Conservation (phyloP, 2,113 vertebrate species). For the Polypterus senegalus region DNA sequence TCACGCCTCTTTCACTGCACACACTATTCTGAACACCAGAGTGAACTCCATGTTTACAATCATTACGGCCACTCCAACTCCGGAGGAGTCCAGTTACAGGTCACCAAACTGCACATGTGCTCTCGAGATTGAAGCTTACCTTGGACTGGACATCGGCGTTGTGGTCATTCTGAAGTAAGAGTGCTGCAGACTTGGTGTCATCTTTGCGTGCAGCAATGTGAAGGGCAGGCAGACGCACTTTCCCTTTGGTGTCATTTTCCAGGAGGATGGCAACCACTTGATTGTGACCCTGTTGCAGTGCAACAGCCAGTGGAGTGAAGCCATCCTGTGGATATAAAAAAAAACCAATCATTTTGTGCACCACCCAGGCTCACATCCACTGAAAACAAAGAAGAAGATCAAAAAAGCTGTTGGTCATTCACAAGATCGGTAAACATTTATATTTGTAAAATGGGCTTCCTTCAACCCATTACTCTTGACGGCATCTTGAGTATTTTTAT, state of each 20-base stretch:
- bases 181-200: constrained; percentile 90
- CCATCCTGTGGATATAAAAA: constrained; percentile 60
- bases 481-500: too few relatives aligned
- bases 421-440: too few relatives aligned
- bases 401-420: too few relatives aligned
- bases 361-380: too few relatives aligned
- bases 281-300: constrained; percentile 93
- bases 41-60: not conserved
- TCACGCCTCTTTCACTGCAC: too few relatives aligned
- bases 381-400: too few relatives aligned
- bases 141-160: constrained; percentile 96
- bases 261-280: constrained; percentile 88
- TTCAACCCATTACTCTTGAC: too few relatives aligned
- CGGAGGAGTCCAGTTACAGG: too few relatives aligned
- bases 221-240: constrained; percentile 85
- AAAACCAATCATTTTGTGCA: not conserved
- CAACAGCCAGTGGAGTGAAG: constrained; percentile 91
- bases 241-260: constrained; percentile 95
- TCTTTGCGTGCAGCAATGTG: constrained; percentile 95
- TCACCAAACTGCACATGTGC: too few relatives aligned
- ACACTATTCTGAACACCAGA: too few relatives aligned
- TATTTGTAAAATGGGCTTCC: too few relatives aligned
- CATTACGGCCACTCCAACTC: not conserved
- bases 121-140: constrained; percentile 43
- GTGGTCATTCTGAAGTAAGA: constrained; percentile 92